Percentiles rank a stretch among this genome's conserved stretches.
phyloP scores from a whole-genome alignment of 1,140 invertebrate species.

The Cydia strobilella region DNA sequence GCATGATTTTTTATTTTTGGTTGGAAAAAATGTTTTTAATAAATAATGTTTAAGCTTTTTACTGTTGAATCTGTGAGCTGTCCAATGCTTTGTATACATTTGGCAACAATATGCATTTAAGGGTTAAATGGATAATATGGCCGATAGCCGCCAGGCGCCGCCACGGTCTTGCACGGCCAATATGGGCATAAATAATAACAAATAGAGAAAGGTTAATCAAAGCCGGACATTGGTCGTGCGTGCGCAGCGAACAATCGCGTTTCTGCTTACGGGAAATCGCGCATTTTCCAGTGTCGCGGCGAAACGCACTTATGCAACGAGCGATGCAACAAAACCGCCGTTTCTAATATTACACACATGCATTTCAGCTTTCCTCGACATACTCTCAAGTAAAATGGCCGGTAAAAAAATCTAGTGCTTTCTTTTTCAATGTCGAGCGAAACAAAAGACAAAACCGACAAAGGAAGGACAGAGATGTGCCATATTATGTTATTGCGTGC shows the following conservation, averaged over 20 bases:
- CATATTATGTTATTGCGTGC: constrained; percentile 64
- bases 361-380: constrained; percentile 76
- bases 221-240: constrained; percentile 25
- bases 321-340: constrained; percentile 72
- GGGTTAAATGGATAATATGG: neutral
- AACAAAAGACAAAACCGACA: constrained; percentile 47
- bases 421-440: constrained; percentile 77
- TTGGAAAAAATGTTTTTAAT: too few relatives aligned
- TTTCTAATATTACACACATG: constrained; percentile 78
- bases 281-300: constrained; percentile 44
- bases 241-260: constrained; percentile 26
- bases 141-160: neutral
- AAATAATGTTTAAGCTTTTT: too few relatives aligned
- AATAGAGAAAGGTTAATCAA: constrained; percentile 20
- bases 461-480: constrained; percentile 55
- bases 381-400: constrained; percentile 73
- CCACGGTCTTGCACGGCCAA: neutral
- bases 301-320: constrained; percentile 77
- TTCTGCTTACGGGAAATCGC: constrained; percentile 30
- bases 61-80: too few relatives aligned
- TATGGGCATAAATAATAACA: constrained; percentile 8
- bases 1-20: too few relatives aligned
- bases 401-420: constrained; percentile 71
- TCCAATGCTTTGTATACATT: too few relatives aligned
- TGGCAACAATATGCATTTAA: too few relatives aligned